Evolutionary conservation across 2,113 vertebrate genomes (phyloP), one percentile per base, ranked within the genome.

Genomic region (Ornithorhynchus anatinus): DNA sequence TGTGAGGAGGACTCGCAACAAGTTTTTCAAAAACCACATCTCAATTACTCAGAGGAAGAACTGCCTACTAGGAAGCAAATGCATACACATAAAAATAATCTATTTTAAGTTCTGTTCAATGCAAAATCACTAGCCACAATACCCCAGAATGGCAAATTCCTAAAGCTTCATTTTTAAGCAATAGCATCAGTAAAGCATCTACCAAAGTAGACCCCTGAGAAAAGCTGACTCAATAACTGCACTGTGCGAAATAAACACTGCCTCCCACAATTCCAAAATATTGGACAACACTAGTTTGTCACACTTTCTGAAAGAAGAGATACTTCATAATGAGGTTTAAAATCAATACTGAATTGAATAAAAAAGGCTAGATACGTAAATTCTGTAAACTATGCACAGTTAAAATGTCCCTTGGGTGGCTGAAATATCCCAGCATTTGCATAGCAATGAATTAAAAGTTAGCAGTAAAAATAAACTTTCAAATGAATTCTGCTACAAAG

Each of bases 141-240:
- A 68, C 27, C 61, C 13, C 1, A 63, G 39, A 82, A 61, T 50
- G 84, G 33, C 22, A 63, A 44, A 63, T 69, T 63, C 42, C 16
- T 4, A 44, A 82, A 69, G 38, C 22, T 59, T 61, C 15, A 4
- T 60, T 82, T 60, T 70, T 69, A 44, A 43, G 48, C 40, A 29
- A 81, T 77, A 80, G 36, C 64, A 87, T 75, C 75, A 38, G 50
- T 81, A 89, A 83, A 58, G 13, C 57, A 66, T 37, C 23, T 60
- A 78, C 17, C 64, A 79, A 75, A 88, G 54, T 77, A 79, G 20
- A 63, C 42, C 50, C 66, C 29, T 56, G 59, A 76, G 61, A 45
- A 90, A 72, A 84, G 58, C 42, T 62, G 47, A 50, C 19, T 20
- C 40, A 56, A 37, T 51, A 76, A 0, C 3, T 20, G 6, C 25